These are phyloP conservation scores for Poecilia wingei DNA, from an alignment of 2,797 vertebrate genomes.

Conservation along the genomic window DNA sequence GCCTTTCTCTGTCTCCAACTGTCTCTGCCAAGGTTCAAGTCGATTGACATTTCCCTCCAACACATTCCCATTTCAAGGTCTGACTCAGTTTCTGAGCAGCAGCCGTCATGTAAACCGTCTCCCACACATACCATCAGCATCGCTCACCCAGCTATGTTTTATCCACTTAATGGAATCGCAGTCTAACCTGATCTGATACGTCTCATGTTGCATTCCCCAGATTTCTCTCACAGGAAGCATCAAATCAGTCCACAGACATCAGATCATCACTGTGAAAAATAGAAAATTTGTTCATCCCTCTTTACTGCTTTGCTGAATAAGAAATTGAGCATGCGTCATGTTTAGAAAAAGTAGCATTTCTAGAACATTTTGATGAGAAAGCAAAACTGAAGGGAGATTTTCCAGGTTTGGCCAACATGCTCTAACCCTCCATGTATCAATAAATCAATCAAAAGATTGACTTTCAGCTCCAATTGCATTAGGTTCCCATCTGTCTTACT, in stretches of 20 bases:
- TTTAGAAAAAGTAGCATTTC: background rate
- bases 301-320: background rate
- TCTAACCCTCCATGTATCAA: background rate
- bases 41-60: background rate
- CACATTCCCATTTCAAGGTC: background rate
- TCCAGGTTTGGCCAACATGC: background rate
- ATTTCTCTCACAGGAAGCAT: constrained; percentile 18
- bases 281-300: background rate
- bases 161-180: background rate
- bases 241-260: background rate
- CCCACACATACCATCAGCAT: background rate
- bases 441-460: background rate
- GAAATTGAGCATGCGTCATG: background rate
- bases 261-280: background rate
- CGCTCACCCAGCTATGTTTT: background rate
- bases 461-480: background rate
- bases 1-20: background rate
- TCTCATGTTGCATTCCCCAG: constrained; percentile 1
- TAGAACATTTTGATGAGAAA: background rate
- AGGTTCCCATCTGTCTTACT: background rate
- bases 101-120: background rate
- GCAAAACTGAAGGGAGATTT: background rate
- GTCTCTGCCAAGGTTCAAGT: background rate
- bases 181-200: background rate
- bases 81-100: constrained; percentile 1